These are phyloP conservation scores for Gymnothorax reevesii DNA, from an alignment of 2,797 vertebrate species.

Conservation along the genomic window DNA sequence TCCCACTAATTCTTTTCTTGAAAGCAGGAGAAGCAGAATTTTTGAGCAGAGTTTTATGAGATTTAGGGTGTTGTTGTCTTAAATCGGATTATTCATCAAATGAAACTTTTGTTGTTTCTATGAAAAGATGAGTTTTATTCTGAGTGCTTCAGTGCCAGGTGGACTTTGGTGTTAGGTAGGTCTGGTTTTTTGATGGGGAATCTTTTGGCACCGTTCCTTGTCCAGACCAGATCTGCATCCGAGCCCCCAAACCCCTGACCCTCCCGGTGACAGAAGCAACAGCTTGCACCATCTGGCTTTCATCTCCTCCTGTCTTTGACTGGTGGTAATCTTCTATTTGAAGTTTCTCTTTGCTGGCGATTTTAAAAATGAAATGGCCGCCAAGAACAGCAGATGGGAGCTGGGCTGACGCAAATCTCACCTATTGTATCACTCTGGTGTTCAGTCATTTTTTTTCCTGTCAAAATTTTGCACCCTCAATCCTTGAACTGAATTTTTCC, in stretches of 20 bases:
- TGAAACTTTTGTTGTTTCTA: too few relatives aligned
- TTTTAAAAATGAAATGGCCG: constrained; percentile 38
- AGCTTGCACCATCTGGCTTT: neutral
- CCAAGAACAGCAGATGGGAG: constrained; percentile 57
- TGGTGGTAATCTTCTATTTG: constrained; percentile 40
- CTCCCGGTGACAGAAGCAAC: neutral
- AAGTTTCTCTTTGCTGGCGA: constrained; percentile 37
- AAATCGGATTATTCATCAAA: too few relatives aligned
- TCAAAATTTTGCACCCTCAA: neutral
- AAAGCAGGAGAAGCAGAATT: too few relatives aligned
- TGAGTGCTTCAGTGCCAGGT: neutral
- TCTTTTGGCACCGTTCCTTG: neutral
- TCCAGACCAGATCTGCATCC: neutral
- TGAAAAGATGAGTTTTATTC: too few relatives aligned
- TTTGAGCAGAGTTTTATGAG: too few relatives aligned
- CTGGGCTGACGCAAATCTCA: constrained; percentile 25
- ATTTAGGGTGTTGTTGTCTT: too few relatives aligned
- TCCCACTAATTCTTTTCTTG: too few relatives aligned
- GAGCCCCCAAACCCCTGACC: neutral
- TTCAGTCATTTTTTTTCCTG: constrained; percentile 17
- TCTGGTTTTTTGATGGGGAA: neutral
- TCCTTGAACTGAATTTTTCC: neutral
- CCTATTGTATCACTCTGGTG: constrained; percentile 11
- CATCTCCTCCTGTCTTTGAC: constrained; percentile 40
- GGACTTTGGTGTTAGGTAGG: neutral